These are phyloP conservation scores for Megamerina dolium DNA, from an alignment of 2,888 invertebrate genomes.

Conservation along the genomic window DNA sequence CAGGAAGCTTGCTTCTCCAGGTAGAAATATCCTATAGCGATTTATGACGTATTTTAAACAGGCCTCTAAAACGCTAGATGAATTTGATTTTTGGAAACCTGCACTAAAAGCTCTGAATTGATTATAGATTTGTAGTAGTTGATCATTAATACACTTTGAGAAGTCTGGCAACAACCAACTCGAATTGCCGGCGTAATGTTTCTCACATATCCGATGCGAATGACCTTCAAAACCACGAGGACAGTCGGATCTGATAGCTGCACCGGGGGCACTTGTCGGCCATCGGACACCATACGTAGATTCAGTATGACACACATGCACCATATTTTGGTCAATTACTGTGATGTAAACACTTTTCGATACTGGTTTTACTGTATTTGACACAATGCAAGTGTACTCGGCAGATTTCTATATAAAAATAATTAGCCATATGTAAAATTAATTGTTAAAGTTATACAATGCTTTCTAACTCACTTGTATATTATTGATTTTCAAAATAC, in stretches of 20 bases:
- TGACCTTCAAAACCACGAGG: slow-evolving; percentile 55
- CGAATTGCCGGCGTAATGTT: slow-evolving; percentile 59
- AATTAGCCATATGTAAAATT: no score
- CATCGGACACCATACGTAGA: slow-evolving; percentile 57
- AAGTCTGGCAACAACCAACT: slow-evolving; percentile 74
- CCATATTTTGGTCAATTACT: slow-evolving; percentile 57
- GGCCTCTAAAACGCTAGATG: slow-evolving; percentile 45
- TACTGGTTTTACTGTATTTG: slow-evolving; percentile 52
- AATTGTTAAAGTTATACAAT: no score
- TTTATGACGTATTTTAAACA: slow-evolving; percentile 44
- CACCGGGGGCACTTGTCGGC: slow-evolving; percentile 69
- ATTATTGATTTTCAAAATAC: slow-evolving; percentile 71
- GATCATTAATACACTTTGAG: slow-evolving; percentile 64
- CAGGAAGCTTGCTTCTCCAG: slow-evolving; percentile 48
- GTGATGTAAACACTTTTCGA: slow-evolving; percentile 62
- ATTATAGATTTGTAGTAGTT: slow-evolving; percentile 58
- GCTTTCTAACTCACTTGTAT: slow-evolving; percentile 57
- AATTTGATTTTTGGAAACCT: slow-evolving; percentile 48
- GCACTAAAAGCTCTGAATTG: slow-evolving; percentile 49
- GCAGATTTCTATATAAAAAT: slow-evolving; percentile 60
- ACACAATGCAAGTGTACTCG: slow-evolving; percentile 69
- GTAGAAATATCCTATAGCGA: slow-evolving; percentile 41
- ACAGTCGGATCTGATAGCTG: slow-evolving; percentile 61
- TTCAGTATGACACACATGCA: slow-evolving; percentile 55
- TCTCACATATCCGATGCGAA: slow-evolving; percentile 55